Percentiles rank a stretch among this genome's conserved stretches.
phyloP scores from a whole-genome alignment of 2,888 invertebrate species.

The Temnothorax ravouxi region DNA sequence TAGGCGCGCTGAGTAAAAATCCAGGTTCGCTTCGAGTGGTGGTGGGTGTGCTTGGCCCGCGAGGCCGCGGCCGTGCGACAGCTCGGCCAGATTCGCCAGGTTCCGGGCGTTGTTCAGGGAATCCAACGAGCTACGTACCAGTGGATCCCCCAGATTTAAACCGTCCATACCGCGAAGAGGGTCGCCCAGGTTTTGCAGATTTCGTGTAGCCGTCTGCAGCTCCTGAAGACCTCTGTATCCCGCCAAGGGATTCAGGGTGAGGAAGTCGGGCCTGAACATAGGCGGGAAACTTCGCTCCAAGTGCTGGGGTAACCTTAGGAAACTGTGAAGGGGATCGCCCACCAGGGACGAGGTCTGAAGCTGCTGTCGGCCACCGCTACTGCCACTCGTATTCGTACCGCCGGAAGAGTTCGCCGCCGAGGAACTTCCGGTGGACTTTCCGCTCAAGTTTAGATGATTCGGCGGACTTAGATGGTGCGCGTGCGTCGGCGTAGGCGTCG shows the following conservation, averaged over 20 bases:
- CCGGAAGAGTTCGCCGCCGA: constrained; percentile 85
- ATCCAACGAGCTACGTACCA: constrained; percentile 84
- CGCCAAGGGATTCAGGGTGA: constrained; percentile 83
- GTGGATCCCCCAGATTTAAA: constrained; percentile 83
- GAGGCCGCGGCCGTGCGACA: constrained; percentile 82
- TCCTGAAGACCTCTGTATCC: constrained; percentile 84
- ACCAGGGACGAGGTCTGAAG: constrained; percentile 84
- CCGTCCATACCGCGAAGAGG: constrained; percentile 85
- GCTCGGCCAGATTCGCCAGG: constrained; percentile 84
- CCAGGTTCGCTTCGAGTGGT: constrained; percentile 95
- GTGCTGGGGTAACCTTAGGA: constrained; percentile 84
- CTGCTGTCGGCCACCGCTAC: constrained; percentile 82
- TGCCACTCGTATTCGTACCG: constrained; percentile 84
- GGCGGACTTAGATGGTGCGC: constrained; percentile 85
- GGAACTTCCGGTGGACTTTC: constrained; percentile 86
- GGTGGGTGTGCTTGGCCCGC: constrained; percentile 88
- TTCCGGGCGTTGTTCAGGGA: constrained; percentile 85
- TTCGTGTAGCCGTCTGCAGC: constrained; percentile 84
- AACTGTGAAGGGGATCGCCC: constrained; percentile 84
- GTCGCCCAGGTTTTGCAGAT: constrained; percentile 84
- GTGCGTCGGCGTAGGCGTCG: constrained; percentile 85
- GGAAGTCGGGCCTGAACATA: constrained; percentile 85
- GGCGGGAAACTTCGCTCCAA: constrained; percentile 84
- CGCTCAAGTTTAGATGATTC: constrained; percentile 84
- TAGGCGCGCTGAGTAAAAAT: constrained; percentile 99